phyloP scores from a whole-genome alignment of 2,113 vertebrate genomes.

The Caretta caretta region DNA sequence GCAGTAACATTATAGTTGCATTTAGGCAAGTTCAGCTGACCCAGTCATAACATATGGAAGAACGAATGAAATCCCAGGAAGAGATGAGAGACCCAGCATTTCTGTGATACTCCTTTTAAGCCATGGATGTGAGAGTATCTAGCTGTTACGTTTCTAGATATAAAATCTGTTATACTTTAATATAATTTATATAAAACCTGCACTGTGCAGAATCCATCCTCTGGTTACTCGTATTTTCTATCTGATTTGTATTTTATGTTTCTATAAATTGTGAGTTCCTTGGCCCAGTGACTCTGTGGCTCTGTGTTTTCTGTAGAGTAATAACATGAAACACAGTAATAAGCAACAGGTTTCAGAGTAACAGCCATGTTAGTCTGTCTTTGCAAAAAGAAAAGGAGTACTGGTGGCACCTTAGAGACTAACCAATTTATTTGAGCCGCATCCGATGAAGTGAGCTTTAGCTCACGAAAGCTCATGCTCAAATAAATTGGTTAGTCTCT shows the following conservation, averaged over 20 bases:
- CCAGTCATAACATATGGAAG: background rate
- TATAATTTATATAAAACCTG: background rate
- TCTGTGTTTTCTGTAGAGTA: background rate
- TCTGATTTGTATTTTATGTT: background rate
- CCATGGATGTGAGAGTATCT: background rate
- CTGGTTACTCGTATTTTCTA: background rate
- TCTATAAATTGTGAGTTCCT: background rate
- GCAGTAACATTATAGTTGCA: background rate
- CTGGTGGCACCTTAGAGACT: no score
- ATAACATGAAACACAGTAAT: background rate
- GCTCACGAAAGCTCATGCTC: no score
- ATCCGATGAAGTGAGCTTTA: no score
- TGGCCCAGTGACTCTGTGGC: background rate
- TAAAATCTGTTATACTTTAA: background rate
- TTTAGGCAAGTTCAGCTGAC: background rate
- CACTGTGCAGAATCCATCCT: background rate
- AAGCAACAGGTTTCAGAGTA: background rate
- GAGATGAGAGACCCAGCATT: background rate
- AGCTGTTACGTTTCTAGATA: background rate
- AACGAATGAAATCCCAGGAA: background rate
- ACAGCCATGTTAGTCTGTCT: no score
- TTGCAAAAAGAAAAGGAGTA: no score
- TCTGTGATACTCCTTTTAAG: background rate
- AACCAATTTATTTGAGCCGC: no score
- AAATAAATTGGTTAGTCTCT: no score